A percentile compares a stretch with the other conserved stretches of the same genome.
Conservation (phyloP, 35 echinoderm and acorn worm genomes). For the Heliocidaris tuberculata region DNA sequence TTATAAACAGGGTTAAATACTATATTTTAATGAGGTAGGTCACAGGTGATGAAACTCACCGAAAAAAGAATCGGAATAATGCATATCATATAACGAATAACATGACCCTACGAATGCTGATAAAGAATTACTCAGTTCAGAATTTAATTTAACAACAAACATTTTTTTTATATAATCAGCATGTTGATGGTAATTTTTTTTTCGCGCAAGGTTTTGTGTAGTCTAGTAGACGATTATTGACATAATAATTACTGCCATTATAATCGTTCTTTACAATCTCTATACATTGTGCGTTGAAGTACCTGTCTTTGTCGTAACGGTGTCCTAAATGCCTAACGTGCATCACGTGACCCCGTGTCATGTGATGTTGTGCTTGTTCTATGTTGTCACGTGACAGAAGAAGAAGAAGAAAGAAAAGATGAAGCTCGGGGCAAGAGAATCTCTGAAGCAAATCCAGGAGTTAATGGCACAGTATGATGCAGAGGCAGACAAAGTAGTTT, state of each 20-base stretch:
- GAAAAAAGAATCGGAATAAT: too few relatives aligned
- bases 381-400: constrained; percentile 8
- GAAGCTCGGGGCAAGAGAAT: background rate
- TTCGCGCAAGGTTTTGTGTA: background rate
- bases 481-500: background rate
- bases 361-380: background rate
- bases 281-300: background rate
- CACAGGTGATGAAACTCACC: too few relatives aligned
- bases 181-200: background rate
- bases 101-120: too few relatives aligned
- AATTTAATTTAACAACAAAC: too few relatives aligned
- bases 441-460: background rate
- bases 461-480: background rate
- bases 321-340: background rate
- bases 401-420: constrained; percentile 13
- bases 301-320: background rate
- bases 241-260: background rate
- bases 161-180: too few relatives aligned
- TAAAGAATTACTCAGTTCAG: too few relatives aligned
- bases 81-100: too few relatives aligned
- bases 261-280: background rate
- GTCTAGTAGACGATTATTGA: background rate
- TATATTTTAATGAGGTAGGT: too few relatives aligned
- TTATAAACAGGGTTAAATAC: too few relatives aligned
- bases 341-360: background rate